These are phyloP conservation scores for Agrotis puta DNA, from an alignment of 2,888 invertebrate genomes.

Conservation along the genomic window DNA sequence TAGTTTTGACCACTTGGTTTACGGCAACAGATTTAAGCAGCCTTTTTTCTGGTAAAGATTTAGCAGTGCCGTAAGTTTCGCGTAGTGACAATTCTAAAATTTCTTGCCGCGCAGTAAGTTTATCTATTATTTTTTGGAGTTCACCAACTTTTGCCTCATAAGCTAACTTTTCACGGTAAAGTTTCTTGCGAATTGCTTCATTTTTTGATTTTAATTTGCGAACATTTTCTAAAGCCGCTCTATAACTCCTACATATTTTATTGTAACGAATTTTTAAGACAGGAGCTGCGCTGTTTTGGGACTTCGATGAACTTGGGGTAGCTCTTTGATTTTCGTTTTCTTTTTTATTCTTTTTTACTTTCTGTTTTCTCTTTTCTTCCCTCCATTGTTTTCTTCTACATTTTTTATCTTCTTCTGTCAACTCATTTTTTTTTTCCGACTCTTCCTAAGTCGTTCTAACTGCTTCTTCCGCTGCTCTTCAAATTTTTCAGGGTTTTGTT, in stretches of 20 bases:
- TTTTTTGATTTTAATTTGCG: constrained; percentile 27
- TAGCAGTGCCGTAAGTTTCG: constrained; percentile 18
- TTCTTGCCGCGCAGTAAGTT: neutral
- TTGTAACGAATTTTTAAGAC: constrained; percentile 1
- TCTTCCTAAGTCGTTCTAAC: too few relatives aligned
- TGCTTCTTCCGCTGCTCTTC: too few relatives aligned
- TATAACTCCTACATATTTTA: constrained; percentile 8
- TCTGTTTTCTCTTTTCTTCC: too few relatives aligned
- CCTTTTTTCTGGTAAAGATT: constrained; percentile 24
- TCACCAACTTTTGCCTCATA: constrained; percentile 16
- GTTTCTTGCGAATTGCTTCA: constrained; percentile 28
- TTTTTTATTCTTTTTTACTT: too few relatives aligned
- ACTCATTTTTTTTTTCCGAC: too few relatives aligned
- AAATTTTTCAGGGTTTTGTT: too few relatives aligned
- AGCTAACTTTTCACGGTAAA: constrained; percentile 19
- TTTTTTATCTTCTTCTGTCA: too few relatives aligned
- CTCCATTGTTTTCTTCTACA: too few relatives aligned
- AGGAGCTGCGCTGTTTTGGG: neutral
- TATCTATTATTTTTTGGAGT: constrained; percentile 15
- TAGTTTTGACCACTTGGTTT: constrained; percentile 22
- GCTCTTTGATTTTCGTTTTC: too few relatives aligned
- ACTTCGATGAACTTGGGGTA: neutral
- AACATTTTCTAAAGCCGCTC: constrained; percentile 17
- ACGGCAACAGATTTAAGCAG: constrained; percentile 27
- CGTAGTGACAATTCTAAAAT: constrained; percentile 22